Evolutionary conservation across 2,888 invertebrate genomes (phyloP), one percentile per base, ranked within the genome.

Genomic region (Chromoteleia sp.): DNA sequence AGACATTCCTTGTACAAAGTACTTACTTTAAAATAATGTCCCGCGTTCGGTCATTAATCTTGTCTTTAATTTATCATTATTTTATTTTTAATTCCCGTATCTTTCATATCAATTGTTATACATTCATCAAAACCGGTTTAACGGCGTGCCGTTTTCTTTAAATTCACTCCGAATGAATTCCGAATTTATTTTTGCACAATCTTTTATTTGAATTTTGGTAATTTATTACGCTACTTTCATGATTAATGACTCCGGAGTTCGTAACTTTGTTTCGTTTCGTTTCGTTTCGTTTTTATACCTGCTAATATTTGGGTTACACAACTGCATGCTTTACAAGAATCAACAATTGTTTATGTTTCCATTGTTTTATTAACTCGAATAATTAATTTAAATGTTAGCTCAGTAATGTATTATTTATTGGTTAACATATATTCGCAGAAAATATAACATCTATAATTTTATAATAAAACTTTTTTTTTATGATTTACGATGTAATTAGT

Each of bases 31-130:
- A 59, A 71, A 56, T 68, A 68, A 45, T 56, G 29, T 56, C 21
- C 52, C 8, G 5, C n/a, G 15, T 30, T 45, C 33, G 14, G 21
- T 36, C 63, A 65, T 65, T 50, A 48, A 58, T 68, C 68, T 56
- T 68, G 21, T 4, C 30, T 68, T 68, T 52, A 15, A 39, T 70
- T 70, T 58, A 58, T 71, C 39, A 52, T 71, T 71, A 41, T 59
- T 41, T 52, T 30, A 59, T 52, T 71, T 39, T 59, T 70, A n/a
- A 19, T 36, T 30, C 6, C 10, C 4, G 10, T 43, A 14, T 30
- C 54, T 54, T 41, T 41, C 33, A 14, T 33, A 45, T 43, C 43
- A 56, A 68, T 68, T 70, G 56, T 58, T 58, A 36, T 58, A 58
- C 48, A 48, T 48, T 58, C 15, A n/a, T 30, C 41, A 25, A 36